Evolutionary conservation across 2,113 vertebrate species (phyloP), one percentile per base, ranked within the genome.

Genomic region (Bufo gargarizans): DNA sequence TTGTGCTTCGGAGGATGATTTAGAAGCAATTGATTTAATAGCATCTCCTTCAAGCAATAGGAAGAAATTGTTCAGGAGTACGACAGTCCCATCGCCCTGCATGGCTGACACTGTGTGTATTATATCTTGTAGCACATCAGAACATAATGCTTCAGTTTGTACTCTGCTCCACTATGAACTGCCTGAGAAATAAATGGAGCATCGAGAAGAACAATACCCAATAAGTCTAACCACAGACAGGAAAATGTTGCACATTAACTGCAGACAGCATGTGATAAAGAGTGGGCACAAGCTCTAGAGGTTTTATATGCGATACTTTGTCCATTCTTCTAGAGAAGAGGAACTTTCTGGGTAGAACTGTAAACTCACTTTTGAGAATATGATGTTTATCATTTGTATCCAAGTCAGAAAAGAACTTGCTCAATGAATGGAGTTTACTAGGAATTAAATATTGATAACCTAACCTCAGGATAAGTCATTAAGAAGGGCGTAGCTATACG

Each of bases 21-120:
- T 77, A 88, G 19, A 78, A 88, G 87, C 81, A 88, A 88, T 88
- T 84, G 87, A 84, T 78, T 88, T 88, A 84, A 88, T 84, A 88
- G 81, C 72, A 84, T 74, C 61, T 84, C 81, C 82, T 88, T 33
- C 80, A 67, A 88, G 87, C 69, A 78, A 76, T 77, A 69, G 80
- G 82, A 67, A 74, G 47, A 88, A 84, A 84, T 84, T 84, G 72
- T 88, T 65, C 58, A 77, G 58, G 72, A 78, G 49, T 69, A 77
- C 56, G 20, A 88, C 47, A 88, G 72, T 56, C 72, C 59, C 87
- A 77, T 88, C 82, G 84, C 56, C 87, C 81, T 78, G 81, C 87
- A 78, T 84, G 82, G 87, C 81, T 88, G 87, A 88, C 71, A 88
- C 72, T 77, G 74, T 55, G 85, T 79, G 49, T 84, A 84, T 83